Conservation (phyloP, 2,888 invertebrate species). For the Epinotia ramella region DNA sequence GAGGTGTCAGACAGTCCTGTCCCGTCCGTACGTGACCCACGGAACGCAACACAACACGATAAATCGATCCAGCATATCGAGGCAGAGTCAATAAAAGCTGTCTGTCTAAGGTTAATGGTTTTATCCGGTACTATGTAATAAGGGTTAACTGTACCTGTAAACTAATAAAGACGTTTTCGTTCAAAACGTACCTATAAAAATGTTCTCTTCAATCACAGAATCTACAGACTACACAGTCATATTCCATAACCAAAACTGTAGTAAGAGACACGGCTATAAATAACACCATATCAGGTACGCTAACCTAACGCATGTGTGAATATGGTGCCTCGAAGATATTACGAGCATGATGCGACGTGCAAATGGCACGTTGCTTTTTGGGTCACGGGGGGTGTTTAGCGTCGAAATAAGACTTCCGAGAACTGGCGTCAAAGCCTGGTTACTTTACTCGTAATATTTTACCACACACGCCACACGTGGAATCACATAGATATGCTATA, state of each 20-base stretch:
- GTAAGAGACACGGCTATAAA: neutral
- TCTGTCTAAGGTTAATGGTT: constrained; percentile 1
- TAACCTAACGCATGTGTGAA: constrained; percentile 29
- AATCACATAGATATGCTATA: too few species aligned
- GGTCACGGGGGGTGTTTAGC: constrained; percentile 1
- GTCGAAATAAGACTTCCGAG: neutral
- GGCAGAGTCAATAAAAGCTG: neutral
- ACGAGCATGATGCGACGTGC: constrained; percentile 1
- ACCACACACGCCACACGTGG: neutral
- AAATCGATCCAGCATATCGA: neutral
- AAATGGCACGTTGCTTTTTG: constrained; percentile 12
- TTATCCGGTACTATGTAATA: constrained; percentile 1
- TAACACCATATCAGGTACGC: constrained; percentile 8
- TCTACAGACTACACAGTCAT: neutral
- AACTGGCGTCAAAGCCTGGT: neutral
- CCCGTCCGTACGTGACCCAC: too few species aligned
- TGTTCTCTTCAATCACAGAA: too few species aligned
- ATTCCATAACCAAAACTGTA: neutral
- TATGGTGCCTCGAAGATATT: constrained; percentile 9
- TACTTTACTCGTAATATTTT: neutral
- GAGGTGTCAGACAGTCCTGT: too few species aligned
- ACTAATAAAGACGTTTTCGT: neutral
- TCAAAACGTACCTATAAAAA: too few species aligned
- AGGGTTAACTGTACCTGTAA: neutral
- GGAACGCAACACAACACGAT: too few species aligned